These are phyloP conservation scores for Hucho hucho DNA, from an alignment of 2,113 vertebrate species.

Conservation along the genomic window DNA sequence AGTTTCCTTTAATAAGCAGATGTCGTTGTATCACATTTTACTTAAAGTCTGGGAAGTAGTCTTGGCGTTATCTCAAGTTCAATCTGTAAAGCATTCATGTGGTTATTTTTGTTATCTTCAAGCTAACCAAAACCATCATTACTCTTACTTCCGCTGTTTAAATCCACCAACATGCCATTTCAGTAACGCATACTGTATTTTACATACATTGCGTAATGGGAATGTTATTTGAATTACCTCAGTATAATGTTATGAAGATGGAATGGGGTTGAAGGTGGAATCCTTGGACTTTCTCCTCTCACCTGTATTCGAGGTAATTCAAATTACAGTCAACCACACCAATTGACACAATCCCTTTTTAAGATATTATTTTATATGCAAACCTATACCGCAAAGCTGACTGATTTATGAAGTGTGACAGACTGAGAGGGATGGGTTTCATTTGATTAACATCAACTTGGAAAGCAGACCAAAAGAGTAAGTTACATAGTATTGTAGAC, in stretches of 20 bases:
- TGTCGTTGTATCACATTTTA: slow-evolving; percentile 26
- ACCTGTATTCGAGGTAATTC: slow-evolving; percentile 49
- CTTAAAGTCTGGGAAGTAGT: neutral
- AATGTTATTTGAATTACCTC: neutral
- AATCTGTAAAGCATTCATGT: no score
- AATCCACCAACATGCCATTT: no score
- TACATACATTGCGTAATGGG: no score
- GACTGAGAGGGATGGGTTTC: slow-evolving; percentile 46
- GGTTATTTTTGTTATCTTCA: neutral
- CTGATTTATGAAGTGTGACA: slow-evolving; percentile 55
- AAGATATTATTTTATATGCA: slow-evolving; percentile 33
- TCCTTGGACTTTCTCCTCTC: slow-evolving; percentile 35
- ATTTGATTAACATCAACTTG: slow-evolving; percentile 38
- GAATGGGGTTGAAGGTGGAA: neutral
- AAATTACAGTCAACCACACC: slow-evolving; percentile 35
- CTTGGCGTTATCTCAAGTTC: slow-evolving; percentile 19
- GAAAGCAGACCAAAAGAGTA: slow-evolving; percentile 33
- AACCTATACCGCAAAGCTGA: slow-evolving; percentile 38
- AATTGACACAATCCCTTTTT: slow-evolving; percentile 37
- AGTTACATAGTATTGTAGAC: slow-evolving; percentile 30
- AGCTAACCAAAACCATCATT: neutral
- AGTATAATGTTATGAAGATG: neutral
- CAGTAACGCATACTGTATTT: no score
- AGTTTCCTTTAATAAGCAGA: slow-evolving; percentile 57
- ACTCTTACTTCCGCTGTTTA: neutral